Conservation (phyloP, 1,140 invertebrate species). For the Xylocopa sonorina region DNA sequence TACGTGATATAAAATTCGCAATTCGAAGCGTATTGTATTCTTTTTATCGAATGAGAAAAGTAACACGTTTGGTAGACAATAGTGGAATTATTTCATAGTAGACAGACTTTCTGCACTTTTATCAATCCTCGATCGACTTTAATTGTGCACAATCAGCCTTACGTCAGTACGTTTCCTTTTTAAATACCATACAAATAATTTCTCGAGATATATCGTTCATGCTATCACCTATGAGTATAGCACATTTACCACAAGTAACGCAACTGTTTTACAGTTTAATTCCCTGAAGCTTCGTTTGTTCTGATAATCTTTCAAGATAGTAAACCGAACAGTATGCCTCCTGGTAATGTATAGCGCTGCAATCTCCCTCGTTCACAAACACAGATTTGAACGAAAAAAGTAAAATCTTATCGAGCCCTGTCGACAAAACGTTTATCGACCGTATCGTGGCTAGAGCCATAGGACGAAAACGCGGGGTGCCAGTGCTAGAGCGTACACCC, state of each 20-base stretch:
- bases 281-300: not conserved
- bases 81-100: not conserved
- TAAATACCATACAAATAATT: not conserved
- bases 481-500: constrained; percentile 19
- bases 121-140: constrained; percentile 16
- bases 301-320: not conserved
- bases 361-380: not conserved
- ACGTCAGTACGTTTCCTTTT: not conserved
- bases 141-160: not conserved
- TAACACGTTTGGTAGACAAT: not conserved
- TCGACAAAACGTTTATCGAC: constrained; percentile 34
- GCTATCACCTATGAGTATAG: not conserved
- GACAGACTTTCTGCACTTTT: no score
- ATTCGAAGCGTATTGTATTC: not conserved
- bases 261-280: not conserved
- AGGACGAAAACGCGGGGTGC: constrained; percentile 36
- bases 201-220: not conserved
- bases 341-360: not conserved
- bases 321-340: not conserved
- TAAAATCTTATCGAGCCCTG: constrained; percentile 5
- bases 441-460: not conserved
- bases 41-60: constrained; percentile 12
- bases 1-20: constrained; percentile 25
- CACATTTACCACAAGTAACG: not conserved
- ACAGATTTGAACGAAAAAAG: not conserved